These are phyloP conservation scores for Heteropelma amictum DNA, from an alignment of 2,888 invertebrate genomes.

Conservation along the genomic window DNA sequence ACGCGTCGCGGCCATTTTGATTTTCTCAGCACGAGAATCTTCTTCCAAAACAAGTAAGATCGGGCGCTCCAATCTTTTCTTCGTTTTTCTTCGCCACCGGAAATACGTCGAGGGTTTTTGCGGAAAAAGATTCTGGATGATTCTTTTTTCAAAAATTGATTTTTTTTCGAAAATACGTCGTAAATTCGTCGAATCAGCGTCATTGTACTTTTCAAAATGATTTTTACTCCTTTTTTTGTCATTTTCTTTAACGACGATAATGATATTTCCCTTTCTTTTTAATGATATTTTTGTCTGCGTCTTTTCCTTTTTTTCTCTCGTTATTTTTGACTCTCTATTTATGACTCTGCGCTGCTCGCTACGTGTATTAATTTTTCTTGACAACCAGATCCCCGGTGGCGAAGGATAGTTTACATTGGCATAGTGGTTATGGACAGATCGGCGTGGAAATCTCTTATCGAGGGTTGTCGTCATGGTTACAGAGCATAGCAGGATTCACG, in stretches of 20 bases:
- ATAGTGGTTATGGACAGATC: conserved; percentile 22
- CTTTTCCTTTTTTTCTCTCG: neutral
- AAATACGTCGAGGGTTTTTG: too few species aligned
- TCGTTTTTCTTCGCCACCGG: too few species aligned
- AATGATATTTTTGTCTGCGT: neutral
- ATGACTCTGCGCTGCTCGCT: conserved; percentile 1
- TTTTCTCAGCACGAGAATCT: too few species aligned
- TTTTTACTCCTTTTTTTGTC: too few species aligned
- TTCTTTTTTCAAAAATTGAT: too few species aligned
- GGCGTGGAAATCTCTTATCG: conserved; percentile 64
- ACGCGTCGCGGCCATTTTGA: neutral
- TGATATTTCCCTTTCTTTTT: neutral
- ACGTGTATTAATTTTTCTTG: conserved; percentile 27
- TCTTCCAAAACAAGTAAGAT: too few species aligned
- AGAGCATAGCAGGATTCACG: conserved; percentile 68
- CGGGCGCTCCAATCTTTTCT: too few species aligned
- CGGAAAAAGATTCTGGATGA: too few species aligned
- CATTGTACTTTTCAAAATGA: too few species aligned
- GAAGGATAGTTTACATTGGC: conserved; percentile 55
- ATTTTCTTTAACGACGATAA: too few species aligned
- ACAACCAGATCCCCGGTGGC: conserved; percentile 45
- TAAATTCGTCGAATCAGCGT: too few species aligned
- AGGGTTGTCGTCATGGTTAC: conserved; percentile 72
- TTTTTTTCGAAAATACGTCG: too few species aligned
- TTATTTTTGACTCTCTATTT: conserved; percentile 29